Conservation (phyloP, 2,113 vertebrate species). For the Talpa occidentalis region DNA sequence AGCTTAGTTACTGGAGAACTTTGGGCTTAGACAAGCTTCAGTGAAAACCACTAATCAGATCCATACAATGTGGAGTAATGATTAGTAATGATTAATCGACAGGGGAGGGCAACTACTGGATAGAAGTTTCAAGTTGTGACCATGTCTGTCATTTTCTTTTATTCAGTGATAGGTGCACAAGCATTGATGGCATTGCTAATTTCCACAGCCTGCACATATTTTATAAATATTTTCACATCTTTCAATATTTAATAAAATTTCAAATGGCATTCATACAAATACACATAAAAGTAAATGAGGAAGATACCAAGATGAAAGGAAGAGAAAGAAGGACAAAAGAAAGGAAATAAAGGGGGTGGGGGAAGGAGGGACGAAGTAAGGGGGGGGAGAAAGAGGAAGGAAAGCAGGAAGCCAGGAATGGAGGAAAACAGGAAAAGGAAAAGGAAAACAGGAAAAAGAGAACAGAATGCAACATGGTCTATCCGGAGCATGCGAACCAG, state of each 20-base stretch:
- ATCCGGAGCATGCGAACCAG: neutral
- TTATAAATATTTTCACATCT: slow-evolving; percentile 6
- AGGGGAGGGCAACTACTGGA: neutral
- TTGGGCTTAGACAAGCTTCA: neutral
- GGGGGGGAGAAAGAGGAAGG: neutral
- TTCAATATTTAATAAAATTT: slow-evolving; percentile 13
- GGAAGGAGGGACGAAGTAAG: neutral
- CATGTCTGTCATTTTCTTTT: neutral
- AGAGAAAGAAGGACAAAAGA: neutral
- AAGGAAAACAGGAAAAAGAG: neutral
- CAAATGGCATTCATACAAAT: neutral
- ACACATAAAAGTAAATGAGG: neutral
- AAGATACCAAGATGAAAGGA: neutral
- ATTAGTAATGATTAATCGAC: neutral
- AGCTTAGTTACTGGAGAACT: neutral
- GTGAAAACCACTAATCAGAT: neutral
- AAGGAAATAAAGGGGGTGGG: neutral
- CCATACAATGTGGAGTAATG: no score
- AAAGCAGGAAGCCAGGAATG: neutral
- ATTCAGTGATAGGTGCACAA: neutral
- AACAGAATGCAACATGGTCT: no score
- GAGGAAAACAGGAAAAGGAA: neutral
- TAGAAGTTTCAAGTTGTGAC: neutral
- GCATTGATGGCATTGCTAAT: neutral
- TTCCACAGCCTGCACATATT: neutral